phyloP scores from a whole-genome alignment of 2,797 vertebrate species.

The Lophura swinhoii region DNA sequence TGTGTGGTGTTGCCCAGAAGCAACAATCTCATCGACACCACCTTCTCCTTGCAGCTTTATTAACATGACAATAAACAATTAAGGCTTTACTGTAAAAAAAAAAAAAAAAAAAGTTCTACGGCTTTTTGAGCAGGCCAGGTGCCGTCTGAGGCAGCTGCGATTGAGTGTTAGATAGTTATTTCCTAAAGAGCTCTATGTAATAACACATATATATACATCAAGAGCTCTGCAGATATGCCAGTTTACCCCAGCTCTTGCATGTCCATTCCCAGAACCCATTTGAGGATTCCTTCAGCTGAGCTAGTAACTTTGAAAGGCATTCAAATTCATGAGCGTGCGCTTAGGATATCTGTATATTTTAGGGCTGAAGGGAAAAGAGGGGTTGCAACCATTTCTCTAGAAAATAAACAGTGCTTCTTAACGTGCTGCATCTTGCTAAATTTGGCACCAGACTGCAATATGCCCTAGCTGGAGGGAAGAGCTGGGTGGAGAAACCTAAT shows the following conservation, averaged over 20 bases:
- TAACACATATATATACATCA: not conserved
- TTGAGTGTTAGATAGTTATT: slow-evolving; percentile 6
- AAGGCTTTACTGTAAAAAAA: not conserved
- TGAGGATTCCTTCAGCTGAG: not conserved
- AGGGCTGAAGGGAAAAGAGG: not conserved
- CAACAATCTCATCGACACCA: slow-evolving; percentile 58
- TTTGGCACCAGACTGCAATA: not conserved
- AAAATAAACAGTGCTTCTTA: slow-evolving; percentile 44
- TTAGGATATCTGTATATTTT: not conserved
- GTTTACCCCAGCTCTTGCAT: not conserved
- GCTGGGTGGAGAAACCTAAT: slow-evolving; percentile 44
- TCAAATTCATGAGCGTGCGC: not conserved
- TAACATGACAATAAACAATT: slow-evolving; percentile 63
- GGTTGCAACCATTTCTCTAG: slow-evolving; percentile 12
- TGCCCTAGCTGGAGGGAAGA: slow-evolving; percentile 35
- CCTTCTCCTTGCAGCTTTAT: slow-evolving; percentile 63
- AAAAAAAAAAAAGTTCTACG: not conserved
- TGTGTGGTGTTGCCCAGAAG: slow-evolving; percentile 52
- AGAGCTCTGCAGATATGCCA: not conserved
- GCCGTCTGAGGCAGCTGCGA: slow-evolving; percentile 1
- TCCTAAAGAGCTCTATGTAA: not conserved
- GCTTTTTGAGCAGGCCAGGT: not conserved
- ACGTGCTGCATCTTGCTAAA: slow-evolving; percentile 49
- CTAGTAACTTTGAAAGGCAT: not conserved
- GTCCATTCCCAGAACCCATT: not conserved